Evolutionary conservation across 2,888 invertebrate genomes (phyloP).

Genomic region (Cinara cedri): DNA sequence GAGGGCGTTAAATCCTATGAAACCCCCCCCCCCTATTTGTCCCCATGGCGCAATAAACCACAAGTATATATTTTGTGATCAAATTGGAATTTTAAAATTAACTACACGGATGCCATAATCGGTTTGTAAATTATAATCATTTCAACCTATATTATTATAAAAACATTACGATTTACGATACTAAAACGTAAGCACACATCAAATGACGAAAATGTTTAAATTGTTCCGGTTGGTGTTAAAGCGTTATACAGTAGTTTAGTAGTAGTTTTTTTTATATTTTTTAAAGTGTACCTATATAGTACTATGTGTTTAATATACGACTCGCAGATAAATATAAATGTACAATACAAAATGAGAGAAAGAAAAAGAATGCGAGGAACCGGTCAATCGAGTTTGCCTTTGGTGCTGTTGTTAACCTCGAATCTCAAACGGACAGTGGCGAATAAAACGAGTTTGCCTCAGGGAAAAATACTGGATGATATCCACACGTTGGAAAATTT

Average conservation of each 20-base stretch:
- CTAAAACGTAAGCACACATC: not conserved
- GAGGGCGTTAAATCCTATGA: no score
- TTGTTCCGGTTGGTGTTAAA: slow-evolving; percentile 39
- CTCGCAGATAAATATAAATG: slow-evolving; percentile 38
- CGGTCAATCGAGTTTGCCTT: slow-evolving; percentile 54
- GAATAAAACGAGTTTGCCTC: slow-evolving; percentile 51
- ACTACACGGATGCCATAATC: not conserved
- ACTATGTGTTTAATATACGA: not conserved
- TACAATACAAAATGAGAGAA: slow-evolving; percentile 30
- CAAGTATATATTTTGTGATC: no score
- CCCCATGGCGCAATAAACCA: no score
- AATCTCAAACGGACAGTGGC: slow-evolving; percentile 40
- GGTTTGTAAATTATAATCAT: not conserved
- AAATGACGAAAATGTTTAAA: slow-evolving; percentile 4
- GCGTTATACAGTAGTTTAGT: slow-evolving; percentile 33
- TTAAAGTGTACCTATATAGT: not conserved
- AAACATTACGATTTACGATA: not conserved
- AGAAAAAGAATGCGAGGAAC: slow-evolving; percentile 40
- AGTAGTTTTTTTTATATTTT: slow-evolving; percentile 27
- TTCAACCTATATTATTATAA: not conserved
- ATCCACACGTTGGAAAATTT: not conserved
- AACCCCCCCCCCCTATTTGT: no score
- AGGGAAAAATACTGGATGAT: slow-evolving; percentile 8
- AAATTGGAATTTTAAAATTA: no score
- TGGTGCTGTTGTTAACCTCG: slow-evolving; percentile 57